phyloP scores from a whole-genome alignment of 2,113 vertebrate species.

The Hydropotes inermis region DNA sequence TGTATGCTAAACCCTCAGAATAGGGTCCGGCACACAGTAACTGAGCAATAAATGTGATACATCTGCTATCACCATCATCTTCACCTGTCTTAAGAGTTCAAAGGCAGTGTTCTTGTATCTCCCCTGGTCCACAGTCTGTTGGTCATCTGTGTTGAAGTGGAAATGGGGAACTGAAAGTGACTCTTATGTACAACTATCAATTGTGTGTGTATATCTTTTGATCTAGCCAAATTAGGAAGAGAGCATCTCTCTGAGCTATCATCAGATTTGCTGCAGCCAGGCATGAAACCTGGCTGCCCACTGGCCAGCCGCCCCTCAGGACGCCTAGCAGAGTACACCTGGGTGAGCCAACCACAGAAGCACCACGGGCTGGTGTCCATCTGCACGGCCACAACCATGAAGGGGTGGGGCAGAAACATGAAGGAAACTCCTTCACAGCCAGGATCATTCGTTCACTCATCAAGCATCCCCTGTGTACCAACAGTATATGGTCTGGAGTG shows the following conservation, averaged over 20 bases:
- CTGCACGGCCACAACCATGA: rapidly evolving
- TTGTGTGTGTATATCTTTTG: background rate
- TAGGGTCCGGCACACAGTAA: rapidly evolving
- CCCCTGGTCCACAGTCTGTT: background rate
- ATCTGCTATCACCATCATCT: background rate
- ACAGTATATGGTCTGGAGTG: rapidly evolving
- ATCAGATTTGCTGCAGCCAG: background rate
- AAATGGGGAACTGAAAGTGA: rapidly evolving
- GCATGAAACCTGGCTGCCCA: background rate
- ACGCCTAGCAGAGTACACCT: background rate
- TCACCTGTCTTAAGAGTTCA: background rate
- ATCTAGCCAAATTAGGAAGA: background rate
- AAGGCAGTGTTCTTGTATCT: background rate
- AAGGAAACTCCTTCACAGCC: background rate
- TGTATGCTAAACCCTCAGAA: background rate
- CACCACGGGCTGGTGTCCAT: background rate
- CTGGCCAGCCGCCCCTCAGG: background rate
- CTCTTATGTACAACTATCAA: background rate
- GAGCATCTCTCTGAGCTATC: background rate
- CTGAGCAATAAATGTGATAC: background rate
- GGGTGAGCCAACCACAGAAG: background rate
- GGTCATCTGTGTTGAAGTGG: background rate
- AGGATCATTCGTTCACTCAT: background rate
- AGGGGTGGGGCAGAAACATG: background rate
- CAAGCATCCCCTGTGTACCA: background rate